Evolutionary conservation across 2,113 vertebrate species (phyloP).

Genomic region (Gadus chalcogrammus): DNA sequence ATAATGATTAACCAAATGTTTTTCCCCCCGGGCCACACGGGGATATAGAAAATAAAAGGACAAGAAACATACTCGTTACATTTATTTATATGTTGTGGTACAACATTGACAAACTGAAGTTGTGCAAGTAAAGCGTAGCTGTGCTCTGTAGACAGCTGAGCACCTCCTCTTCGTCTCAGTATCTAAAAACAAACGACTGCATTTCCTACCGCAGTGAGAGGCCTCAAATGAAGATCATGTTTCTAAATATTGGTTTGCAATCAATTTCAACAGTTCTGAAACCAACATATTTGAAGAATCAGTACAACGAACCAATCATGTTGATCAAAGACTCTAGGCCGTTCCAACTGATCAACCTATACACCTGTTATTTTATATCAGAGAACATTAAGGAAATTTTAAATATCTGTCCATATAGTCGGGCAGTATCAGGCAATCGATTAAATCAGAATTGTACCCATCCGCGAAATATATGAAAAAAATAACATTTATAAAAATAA

Average conservation of each 20-base stretch:
- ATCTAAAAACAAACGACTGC: background rate
- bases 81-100: slow-evolving; percentile 56
- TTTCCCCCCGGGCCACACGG: too few relatives aligned
- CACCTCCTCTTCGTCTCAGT: slow-evolving; percentile 24
- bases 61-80: slow-evolving; percentile 30
- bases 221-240: slow-evolving; percentile 16
- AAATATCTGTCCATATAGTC: slow-evolving; percentile 11
- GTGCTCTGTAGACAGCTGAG: slow-evolving; percentile 42
- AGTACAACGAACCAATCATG: slow-evolving; percentile 14
- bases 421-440: slow-evolving; percentile 22
- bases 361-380: slow-evolving; percentile 11
- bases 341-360: slow-evolving; percentile 16
- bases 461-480: slow-evolving; percentile 7
- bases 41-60: background rate
- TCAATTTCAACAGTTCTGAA: slow-evolving; percentile 19
- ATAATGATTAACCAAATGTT: too few relatives aligned
- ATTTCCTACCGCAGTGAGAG: slow-evolving; percentile 29
- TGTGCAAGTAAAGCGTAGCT: slow-evolving; percentile 48
- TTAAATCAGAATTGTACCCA: slow-evolving; percentile 21
- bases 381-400: slow-evolving; percentile 1
- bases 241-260: background rate
- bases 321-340: slow-evolving; percentile 3
- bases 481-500: slow-evolving; percentile 63
- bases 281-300: slow-evolving; percentile 11
- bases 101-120: slow-evolving; percentile 60